Conservation (phyloP, 2,888 invertebrate genomes). For the Dinocampus coccinellae region DNA sequence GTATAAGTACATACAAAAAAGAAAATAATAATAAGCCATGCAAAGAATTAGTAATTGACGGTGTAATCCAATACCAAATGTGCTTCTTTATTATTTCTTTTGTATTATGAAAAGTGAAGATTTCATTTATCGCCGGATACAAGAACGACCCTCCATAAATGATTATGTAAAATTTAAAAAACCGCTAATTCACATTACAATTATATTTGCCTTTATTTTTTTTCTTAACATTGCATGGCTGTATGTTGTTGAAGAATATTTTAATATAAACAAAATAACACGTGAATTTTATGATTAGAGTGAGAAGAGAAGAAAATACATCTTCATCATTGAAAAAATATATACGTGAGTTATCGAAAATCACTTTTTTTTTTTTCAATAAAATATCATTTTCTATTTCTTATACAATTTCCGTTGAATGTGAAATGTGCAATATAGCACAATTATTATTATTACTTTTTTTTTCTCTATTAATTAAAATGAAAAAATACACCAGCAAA, state of each 20-base stretch:
- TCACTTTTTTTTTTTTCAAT: neutral
- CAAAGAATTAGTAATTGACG: neutral
- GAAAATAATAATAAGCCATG: neutral
- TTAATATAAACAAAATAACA: conserved; percentile 28
- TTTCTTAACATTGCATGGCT: conserved; percentile 29
- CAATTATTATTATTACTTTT: neutral
- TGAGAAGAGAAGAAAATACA: neutral
- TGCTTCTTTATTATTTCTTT: neutral
- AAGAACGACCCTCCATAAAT: conserved; percentile 10
- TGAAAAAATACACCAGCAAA: neutral
- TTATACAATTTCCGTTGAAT: neutral
- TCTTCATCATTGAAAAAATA: neutral
- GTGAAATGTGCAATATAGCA: neutral
- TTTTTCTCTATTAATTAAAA: neutral
- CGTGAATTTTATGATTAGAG: conserved; percentile 20
- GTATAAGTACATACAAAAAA: neutral
- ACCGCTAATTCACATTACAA: conserved; percentile 21
- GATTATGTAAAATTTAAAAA: conserved; percentile 5
- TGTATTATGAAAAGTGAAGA: neutral
- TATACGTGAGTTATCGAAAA: neutral
- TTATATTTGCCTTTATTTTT: conserved; percentile 18
- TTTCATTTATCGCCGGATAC: conserved; percentile 15
- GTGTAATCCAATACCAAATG: neutral
- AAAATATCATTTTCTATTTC: neutral
- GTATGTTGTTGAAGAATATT: conserved; percentile 29